Base-by-base conservation (phyloP, 2,797 vertebrate species). In the Pseudochirops cupreus region DNA sequence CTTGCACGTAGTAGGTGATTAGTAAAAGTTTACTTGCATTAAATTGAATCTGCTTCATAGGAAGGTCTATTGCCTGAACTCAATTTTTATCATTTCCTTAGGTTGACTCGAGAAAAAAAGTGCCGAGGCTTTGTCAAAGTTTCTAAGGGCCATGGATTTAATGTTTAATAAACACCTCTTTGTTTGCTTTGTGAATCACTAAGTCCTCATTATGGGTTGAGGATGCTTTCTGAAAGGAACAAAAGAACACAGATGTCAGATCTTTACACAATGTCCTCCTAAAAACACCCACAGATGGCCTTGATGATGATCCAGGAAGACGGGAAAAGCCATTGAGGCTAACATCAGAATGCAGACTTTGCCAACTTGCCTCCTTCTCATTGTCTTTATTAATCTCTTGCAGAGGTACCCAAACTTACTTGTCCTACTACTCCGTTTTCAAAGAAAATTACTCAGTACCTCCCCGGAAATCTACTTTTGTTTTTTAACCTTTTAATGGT, bases 21-120 rank as follows among this genome's bases (percentile, higher is more conserved):
- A 26, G 9, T 46, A 50, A 50, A 50, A 50, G 39, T 10, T 87
- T 46, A 50, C 0, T 46, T 87, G 74, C 92, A 95, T 82, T 58
- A 21, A 54, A 53, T 33, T 57, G 95, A 90, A 93, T 94, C 90
- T 58, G 74, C 92, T 39, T 55, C 12, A 16, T 92, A 92, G 95
- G 58, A 87, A 97, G 87, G 94, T 46, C 54, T 92, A 10, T 31
- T 94, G 67, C 96, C 93, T 97, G 97, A 96, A 92, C 90, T 93
- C 90, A 95, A 18, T 58, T 56, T 94, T 95, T n/a, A 56, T 52
- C 7, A 95, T 95, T 92, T 96, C 92, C 97, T 94, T 58, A 31
- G 91, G n/a, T 58, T 26, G 91, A 89, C 4, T 2, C n/a, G 13
- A 74, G 95, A 54, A 62, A 53, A 33, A 21, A 92, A 29, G 52